Conservation (phyloP, 1,140 invertebrate species). For the Pachypsylla venusta region DNA sequence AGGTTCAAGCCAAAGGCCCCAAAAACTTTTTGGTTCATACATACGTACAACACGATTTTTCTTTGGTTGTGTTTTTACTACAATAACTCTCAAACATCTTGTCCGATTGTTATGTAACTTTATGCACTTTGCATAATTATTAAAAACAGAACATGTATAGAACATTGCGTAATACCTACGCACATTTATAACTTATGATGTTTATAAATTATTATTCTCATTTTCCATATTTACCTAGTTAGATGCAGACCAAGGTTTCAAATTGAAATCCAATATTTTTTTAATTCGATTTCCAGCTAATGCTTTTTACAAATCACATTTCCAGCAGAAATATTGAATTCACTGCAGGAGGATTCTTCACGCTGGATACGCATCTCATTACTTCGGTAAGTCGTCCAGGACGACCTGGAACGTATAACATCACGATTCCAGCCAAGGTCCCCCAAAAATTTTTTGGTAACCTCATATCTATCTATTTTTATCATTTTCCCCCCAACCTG, state of each 20-base stretch:
- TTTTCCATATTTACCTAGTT: neutral
- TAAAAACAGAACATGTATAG: neutral
- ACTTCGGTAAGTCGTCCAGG: slow-evolving; percentile 19
- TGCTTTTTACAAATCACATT: slow-evolving; percentile 17
- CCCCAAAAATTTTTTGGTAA: too few species aligned
- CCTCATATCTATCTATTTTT: slow-evolving; percentile 3
- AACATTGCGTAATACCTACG: neutral
- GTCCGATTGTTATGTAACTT: too few species aligned
- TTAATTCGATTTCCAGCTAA: slow-evolving; percentile 14
- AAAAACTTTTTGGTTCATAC: too few species aligned
- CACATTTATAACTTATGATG: too few species aligned
- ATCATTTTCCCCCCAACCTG: too few species aligned
- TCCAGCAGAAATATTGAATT: slow-evolving; percentile 16
- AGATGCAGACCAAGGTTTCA: neutral
- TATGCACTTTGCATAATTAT: neutral
- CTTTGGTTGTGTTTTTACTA: too few species aligned
- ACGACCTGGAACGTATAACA: neutral
- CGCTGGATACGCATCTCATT: slow-evolving; percentile 17
- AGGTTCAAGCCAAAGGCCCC: too few species aligned
- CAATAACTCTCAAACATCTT: neutral
- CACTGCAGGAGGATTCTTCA: slow-evolving; percentile 16
- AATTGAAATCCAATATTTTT: neutral
- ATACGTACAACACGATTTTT: too few species aligned
- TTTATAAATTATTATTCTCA: neutral
- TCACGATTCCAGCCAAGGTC: too few species aligned